Evolutionary conservation across 2,888 invertebrate genomes (phyloP), one percentile per base, ranked within the genome.

Genomic region (Pilophorus perplexus): DNA sequence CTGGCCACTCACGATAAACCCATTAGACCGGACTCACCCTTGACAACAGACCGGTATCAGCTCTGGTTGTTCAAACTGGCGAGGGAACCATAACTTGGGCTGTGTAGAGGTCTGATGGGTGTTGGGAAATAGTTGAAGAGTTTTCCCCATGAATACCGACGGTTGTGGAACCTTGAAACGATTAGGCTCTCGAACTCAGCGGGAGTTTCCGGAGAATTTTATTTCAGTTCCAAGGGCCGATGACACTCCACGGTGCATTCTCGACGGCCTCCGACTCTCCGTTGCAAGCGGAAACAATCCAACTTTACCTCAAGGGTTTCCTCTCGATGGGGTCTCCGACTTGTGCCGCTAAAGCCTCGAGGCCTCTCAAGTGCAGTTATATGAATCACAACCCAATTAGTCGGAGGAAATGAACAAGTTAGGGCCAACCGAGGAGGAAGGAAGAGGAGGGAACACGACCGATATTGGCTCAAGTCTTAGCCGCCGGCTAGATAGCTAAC

Each of bases 301-400:
- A n/a, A n/a, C n/a, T n/a, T n/a, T n/a, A n/a, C n/a, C n/a, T n/a
- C n/a, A n/a, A n/a, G n/a, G n/a, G n/a, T n/a, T n/a, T n/a, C n/a
- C n/a, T n/a, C n/a, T n/a, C n/a, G n/a, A n/a, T n/a, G n/a, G n/a
- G n/a, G n/a, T n/a, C n/a, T n/a, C n/a, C n/a, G n/a, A n/a, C n/a
- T n/a, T n/a, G n/a, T n/a, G 3, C 8, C 14, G 25, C 8, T 22
- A 6, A 20, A 16, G 23, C 23, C 23, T 1, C 23, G 23, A 22
- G 20, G 12, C 23, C 23, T 8, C 22, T 4, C 46, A 46, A 22
- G 46, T 46, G 46, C 46, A 46, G 46, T 23, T 46, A 46, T 23
- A 46, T 46, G 46, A 46, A 46, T 46, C 46, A 46, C 46, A 25
- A 46, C 46, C 46, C 46, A 46, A 46, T 46, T 46, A 46, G 46